phyloP scores from a whole-genome alignment of 2,888 invertebrate species.

The Cancer borealis region DNA sequence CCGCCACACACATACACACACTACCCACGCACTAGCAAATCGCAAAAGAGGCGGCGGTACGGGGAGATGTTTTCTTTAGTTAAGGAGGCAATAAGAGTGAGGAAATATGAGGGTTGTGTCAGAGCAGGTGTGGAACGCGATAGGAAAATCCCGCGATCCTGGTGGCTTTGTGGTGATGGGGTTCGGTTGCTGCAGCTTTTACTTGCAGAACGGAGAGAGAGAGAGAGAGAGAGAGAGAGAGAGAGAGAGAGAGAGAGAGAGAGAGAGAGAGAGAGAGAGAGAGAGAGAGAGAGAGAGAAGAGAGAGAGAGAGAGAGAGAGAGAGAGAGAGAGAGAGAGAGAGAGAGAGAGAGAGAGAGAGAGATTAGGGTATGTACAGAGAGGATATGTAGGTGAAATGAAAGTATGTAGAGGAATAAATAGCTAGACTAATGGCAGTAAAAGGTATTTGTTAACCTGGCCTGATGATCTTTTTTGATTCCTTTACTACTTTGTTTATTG shows the following conservation, averaged over 20 bases:
- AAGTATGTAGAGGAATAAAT: too few relatives aligned
- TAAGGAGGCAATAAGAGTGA: neutral
- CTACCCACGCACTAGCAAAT: neutral
- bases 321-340: neutral
- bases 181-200: neutral
- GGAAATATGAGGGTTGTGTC: constrained; percentile 26
- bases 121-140: constrained; percentile 34
- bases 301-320: neutral
- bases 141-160: constrained; percentile 51
- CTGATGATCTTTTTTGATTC: too few relatives aligned
- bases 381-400: too few relatives aligned
- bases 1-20: neutral
- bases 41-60: neutral
- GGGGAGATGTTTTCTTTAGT: neutral
- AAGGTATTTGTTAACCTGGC: too few relatives aligned
- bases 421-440: too few relatives aligned
- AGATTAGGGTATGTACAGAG: neutral
- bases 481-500: too few relatives aligned
- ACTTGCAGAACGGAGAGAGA: neutral
- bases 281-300: neutral
- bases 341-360: neutral
- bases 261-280: neutral
- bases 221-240: neutral
- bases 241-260: neutral
- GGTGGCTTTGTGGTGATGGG: neutral